A percentile compares a stretch with the other conserved stretches of the same genome.
Conservation (phyloP, 2,113 vertebrate species). For the Cyanistes caeruleus region DNA sequence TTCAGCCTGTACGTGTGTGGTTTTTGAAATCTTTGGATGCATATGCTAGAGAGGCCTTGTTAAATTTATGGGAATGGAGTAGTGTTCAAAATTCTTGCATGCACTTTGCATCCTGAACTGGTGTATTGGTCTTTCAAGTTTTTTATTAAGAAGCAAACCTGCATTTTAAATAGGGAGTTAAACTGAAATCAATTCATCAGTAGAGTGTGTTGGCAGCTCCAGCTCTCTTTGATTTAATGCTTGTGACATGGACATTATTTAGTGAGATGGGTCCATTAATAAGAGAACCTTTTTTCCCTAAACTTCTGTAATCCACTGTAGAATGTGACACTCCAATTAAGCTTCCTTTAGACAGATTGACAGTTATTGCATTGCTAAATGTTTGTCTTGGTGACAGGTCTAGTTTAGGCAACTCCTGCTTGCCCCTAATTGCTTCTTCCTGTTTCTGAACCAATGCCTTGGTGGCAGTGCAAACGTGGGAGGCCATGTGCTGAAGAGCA, state of each 20-base stretch:
- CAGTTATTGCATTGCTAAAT: background rate
- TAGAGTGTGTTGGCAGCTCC: conserved; percentile 5
- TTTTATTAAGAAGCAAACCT: conserved; percentile 6
- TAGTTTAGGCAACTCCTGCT: background rate
- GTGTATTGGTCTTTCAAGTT: background rate
- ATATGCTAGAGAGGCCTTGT: background rate
- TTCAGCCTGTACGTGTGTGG: background rate
- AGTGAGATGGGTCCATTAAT: background rate
- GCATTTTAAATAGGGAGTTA: conserved; percentile 30
- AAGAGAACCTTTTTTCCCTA: background rate
- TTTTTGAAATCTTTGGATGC: background rate
- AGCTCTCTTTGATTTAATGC: background rate
- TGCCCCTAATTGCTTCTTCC: background rate
- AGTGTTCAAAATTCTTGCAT: background rate
- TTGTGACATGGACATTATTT: conserved; percentile 18
- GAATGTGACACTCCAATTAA: conserved; percentile 22
- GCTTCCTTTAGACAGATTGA: background rate
- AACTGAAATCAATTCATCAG: conserved; percentile 7
- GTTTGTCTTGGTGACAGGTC: background rate
- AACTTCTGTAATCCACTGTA: background rate
- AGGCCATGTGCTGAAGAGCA: background rate
- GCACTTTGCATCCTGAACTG: background rate
- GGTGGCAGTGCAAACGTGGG: background rate
- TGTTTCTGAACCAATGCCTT: background rate
- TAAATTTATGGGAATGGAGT: background rate